A percentile compares a stretch with the other conserved stretches of the same genome.
phyloP scores from a whole-genome alignment of 1,140 invertebrate genomes.

The Semibalanus balanoides region DNA sequence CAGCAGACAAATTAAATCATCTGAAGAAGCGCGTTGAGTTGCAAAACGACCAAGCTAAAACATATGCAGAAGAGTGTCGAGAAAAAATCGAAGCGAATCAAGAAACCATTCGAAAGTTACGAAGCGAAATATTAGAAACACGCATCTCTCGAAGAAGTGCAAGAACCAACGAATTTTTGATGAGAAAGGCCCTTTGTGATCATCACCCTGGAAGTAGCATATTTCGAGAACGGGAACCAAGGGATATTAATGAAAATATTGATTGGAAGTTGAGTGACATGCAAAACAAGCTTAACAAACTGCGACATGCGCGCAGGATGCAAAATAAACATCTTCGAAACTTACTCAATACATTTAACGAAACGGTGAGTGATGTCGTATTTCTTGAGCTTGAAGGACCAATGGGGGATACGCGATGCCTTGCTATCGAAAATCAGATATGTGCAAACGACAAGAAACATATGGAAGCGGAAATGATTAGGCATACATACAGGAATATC shows the following conservation, averaged over 20 bases:
- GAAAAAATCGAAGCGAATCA: background rate
- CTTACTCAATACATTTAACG: background rate
- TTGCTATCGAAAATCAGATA: background rate
- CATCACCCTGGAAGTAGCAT: background rate
- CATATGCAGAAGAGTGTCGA: background rate
- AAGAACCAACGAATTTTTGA: background rate
- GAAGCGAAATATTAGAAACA: background rate
- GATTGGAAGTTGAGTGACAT: background rate
- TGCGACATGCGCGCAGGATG: background rate
- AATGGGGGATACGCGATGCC: background rate
- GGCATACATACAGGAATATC: background rate
- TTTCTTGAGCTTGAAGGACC: background rate
- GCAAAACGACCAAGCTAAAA: background rate
- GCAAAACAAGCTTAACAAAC: background rate
- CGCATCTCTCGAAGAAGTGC: no score
- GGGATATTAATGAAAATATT: background rate
- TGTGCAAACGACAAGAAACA: background rate
- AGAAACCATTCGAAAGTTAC: background rate
- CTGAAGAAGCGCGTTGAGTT: background rate
- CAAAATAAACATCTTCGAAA: background rate
- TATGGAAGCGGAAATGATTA: background rate
- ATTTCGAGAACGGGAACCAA: background rate
- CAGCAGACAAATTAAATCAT: background rate
- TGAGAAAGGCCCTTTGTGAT: background rate
- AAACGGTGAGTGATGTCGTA: background rate